phyloP scores from a whole-genome alignment of 1,140 invertebrate species.

The Plodia interpunctella region DNA sequence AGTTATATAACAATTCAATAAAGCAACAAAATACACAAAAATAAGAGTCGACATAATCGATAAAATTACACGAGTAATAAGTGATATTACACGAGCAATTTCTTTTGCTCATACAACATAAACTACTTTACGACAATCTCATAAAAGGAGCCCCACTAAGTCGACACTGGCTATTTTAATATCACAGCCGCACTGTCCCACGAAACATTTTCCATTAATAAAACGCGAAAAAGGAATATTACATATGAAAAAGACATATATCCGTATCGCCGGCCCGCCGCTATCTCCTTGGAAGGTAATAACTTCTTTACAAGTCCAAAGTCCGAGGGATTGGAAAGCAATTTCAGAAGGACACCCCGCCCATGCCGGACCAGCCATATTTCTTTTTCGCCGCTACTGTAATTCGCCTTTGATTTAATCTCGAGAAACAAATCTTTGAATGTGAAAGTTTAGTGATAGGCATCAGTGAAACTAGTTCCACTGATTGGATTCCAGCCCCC shows the following conservation, averaged over 20 bases:
- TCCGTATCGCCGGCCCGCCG: constrained; percentile 74
- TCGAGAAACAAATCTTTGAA: constrained; percentile 77
- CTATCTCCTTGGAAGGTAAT: constrained; percentile 78
- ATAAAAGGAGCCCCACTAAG: constrained; percentile 61
- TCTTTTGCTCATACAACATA: constrained; percentile 30
- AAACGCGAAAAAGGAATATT: constrained; percentile 77
- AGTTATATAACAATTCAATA: too few relatives aligned
- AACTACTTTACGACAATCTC: constrained; percentile 58
- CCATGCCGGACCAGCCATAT: constrained; percentile 69
- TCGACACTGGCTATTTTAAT: constrained; percentile 64
- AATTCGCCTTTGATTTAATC: constrained; percentile 77
- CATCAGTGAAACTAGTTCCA: constrained; percentile 70
- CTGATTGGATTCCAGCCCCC: constrained; percentile 70
- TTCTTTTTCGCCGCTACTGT: constrained; percentile 75
- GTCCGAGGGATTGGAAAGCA: constrained; percentile 79
- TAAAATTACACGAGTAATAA: constrained; percentile 1
- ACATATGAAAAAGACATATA: constrained; percentile 77
- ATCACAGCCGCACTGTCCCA: constrained; percentile 66
- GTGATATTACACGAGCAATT: background rate
- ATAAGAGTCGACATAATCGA: background rate
- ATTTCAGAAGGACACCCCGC: constrained; percentile 76
- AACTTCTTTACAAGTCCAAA: constrained; percentile 80
- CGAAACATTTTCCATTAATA: constrained; percentile 77
- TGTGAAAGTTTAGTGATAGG: constrained; percentile 73
- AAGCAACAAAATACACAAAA: background rate